Conservation (phyloP, 2,113 vertebrate species). For the Hyaena hyaena region DNA sequence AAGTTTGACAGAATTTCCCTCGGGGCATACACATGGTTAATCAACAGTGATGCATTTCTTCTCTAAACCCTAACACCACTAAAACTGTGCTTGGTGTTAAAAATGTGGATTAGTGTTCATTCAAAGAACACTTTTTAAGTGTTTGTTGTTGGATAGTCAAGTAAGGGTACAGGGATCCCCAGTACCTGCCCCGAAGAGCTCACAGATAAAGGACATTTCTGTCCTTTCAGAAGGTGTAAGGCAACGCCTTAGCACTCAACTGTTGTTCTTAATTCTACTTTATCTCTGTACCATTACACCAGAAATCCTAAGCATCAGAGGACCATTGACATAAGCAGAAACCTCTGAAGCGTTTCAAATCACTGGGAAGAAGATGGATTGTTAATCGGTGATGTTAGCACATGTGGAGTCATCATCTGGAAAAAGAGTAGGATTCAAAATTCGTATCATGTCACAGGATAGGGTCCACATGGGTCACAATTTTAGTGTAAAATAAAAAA, state of each 20-base stretch:
- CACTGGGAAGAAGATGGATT: not conserved
- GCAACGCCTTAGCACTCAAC: not conserved
- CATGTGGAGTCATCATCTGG: not conserved
- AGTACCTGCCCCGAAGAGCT: not conserved
- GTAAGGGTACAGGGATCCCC: not conserved
- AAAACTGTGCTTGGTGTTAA: not conserved
- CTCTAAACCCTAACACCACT: not conserved
- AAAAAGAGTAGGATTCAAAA: not conserved
- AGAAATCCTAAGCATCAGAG: conserved; percentile 15
- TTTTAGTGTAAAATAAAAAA: conserved; percentile 7
- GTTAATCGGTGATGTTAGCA: not conserved
- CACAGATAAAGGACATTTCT: not conserved
- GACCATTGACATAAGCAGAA: not conserved
- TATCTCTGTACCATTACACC: not conserved
- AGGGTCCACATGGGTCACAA: not conserved
- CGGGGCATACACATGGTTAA: not conserved
- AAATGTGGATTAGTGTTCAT: not conserved
- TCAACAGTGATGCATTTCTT: not conserved
- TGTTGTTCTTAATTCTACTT: not conserved
- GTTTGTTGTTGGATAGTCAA: not conserved
- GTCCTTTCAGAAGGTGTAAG: not conserved
- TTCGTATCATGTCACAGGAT: not conserved
- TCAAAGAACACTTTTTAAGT: not conserved
- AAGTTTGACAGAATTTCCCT: not conserved
- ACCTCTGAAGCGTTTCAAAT: not conserved